These are phyloP conservation scores for Sternotherus odoratus DNA, from an alignment of 2,797 vertebrate genomes.

Conservation along the genomic window DNA sequence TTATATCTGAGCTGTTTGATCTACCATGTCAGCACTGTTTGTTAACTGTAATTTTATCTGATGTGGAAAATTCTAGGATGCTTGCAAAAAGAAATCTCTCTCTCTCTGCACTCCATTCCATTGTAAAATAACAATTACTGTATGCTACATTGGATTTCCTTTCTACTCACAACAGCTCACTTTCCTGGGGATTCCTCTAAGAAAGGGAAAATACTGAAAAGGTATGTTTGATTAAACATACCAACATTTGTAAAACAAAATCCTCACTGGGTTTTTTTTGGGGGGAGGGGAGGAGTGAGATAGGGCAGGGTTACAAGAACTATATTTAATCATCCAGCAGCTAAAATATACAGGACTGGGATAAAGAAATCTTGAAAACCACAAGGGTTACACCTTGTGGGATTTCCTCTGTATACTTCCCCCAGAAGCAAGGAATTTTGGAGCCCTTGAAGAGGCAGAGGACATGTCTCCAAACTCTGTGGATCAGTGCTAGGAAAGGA, in stretches of 20 bases:
- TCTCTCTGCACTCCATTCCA: slow-evolving; percentile 45
- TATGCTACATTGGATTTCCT: slow-evolving; percentile 50
- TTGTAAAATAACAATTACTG: slow-evolving; percentile 47
- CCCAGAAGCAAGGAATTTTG: neutral
- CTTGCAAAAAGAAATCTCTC: slow-evolving; percentile 12
- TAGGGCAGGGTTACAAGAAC: neutral
- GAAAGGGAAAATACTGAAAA: neutral
- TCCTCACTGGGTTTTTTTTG: neutral
- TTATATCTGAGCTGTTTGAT: slow-evolving; percentile 53
- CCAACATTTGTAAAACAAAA: neutral
- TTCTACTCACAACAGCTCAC: slow-evolving; percentile 32
- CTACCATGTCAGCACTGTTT: slow-evolving; percentile 35
- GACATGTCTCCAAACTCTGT: neutral
- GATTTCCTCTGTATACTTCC: neutral
- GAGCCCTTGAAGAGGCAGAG: neutral
- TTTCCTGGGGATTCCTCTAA: neutral
- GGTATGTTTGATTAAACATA: slow-evolving; percentile 23
- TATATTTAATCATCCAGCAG: neutral
- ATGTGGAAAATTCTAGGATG: slow-evolving; percentile 30
- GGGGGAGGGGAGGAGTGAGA: too few species aligned
- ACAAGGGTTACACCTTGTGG: neutral
- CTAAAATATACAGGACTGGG: neutral
- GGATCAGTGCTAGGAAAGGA: neutral
- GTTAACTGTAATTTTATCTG: slow-evolving; percentile 50
- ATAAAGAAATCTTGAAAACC: neutral